Base-by-base conservation (phyloP, 2,113 vertebrate species). In the Pseudopodoces humilis region DNA sequence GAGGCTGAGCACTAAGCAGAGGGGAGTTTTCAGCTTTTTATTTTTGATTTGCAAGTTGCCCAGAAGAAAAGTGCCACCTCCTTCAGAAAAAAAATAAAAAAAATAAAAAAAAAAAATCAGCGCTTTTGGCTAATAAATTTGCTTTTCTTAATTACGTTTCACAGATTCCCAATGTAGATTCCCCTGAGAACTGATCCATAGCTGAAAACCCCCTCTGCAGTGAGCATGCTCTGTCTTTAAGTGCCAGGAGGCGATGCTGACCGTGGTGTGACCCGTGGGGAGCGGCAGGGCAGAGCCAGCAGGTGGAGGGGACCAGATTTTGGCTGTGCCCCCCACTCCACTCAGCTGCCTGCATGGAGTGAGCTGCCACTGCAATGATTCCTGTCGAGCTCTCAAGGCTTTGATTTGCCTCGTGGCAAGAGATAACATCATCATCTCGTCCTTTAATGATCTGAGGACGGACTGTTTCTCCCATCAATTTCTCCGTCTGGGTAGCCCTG, bases 291-390 rank as follows among this genome's bases (percentile, higher is more conserved):
- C 3, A 25, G 44, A 39, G 33, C n/a, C n/a, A 5, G 80, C 46
- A 50, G 56, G 6, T 31, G 60, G 15, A 35, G 15, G 8, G 23
- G 18, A 9, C 0, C n/a, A 11, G 2, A 1, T 58, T 74, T 31
- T 1, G 8, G 14, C 49, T 28, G 28, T 35, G 35, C 63, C 47
- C 41, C 65, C 35, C 6, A 2, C 39, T 13, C 0, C 4, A 0
- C 24, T 35, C 8, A 0, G 3, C 30, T 39, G 33, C 79, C 33
- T 23, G 19, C 27, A 2, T 0, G 0, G 72, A 41, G 41, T 0
- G 4, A 60, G 71, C 53, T 33, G 89, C 72, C 0, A 0, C 83
- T 50, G 69, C 50, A 35, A 3, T 33, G 2, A 25, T 19, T 67
- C 5, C 20, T 30, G 90, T 55, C 1, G 72, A 60, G 2, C 47